Evolutionary conservation across 2,888 invertebrate genomes (phyloP).

Genomic region (Ophioninae sp.): DNA sequence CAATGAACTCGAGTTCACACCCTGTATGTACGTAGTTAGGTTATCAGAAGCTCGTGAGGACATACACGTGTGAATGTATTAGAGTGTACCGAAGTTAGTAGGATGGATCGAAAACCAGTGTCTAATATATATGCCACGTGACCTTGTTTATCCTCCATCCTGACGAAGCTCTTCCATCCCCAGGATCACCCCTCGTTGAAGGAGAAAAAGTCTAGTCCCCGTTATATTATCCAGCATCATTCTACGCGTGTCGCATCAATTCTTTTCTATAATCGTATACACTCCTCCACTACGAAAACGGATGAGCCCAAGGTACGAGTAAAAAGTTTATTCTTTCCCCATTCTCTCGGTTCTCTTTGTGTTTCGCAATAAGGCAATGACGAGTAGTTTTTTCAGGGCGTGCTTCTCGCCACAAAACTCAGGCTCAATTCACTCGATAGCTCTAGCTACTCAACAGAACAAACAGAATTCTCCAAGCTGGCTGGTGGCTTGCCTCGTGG

Average conservation of each 20-base stretch:
- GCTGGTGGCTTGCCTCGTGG: conserved; percentile 30
- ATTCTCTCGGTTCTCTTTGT: conserved; percentile 2
- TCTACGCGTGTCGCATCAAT: conserved; percentile 12
- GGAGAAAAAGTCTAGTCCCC: conserved; percentile 43
- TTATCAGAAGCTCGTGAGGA: neutral
- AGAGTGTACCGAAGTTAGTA: conserved; percentile 20
- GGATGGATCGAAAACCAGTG: conserved; percentile 50
- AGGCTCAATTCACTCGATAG: conserved; percentile 55
- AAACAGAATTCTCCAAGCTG: conserved; percentile 51
- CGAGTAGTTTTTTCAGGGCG: conserved; percentile 43
- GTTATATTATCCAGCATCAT: conserved; percentile 39
- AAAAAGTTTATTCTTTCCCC: conserved; percentile 20
- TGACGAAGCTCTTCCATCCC: conserved; percentile 34
- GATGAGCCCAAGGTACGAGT: conserved; percentile 43
- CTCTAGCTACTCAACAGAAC: conserved; percentile 48
- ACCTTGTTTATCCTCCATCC: conserved; percentile 71
- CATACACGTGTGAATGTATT: neutral
- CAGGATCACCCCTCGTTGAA: conserved; percentile 41
- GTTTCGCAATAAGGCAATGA: conserved; percentile 27
- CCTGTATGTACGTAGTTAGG: neutral
- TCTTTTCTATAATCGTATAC: conserved; percentile 21
- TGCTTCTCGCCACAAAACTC: conserved; percentile 43
- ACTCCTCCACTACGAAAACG: conserved; percentile 21
- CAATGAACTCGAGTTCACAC: neutral
- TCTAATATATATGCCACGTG: conserved; percentile 68